Percentiles rank a stretch among this genome's conserved stretches.
Conservation (phyloP, 2,113 vertebrate genomes). For the Chaetura pelagica region DNA sequence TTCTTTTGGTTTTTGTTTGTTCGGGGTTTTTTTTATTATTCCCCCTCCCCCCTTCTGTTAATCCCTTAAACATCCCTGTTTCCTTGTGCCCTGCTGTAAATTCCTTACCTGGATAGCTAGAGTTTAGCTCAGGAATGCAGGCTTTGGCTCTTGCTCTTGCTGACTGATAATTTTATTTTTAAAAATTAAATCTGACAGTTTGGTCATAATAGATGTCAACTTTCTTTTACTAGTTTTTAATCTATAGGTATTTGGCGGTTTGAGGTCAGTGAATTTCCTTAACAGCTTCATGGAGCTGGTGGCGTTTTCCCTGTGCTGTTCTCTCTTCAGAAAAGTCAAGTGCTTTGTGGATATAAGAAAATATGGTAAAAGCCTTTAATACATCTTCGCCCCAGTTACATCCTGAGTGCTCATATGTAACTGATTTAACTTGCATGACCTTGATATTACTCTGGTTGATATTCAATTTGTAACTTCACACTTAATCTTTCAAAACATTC, state of each 20-base stretch:
- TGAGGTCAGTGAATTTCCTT: not conserved
- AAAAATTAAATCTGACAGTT: not conserved
- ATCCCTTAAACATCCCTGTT: not conserved
- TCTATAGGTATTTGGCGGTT: not conserved
- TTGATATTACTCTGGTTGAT: conserved; percentile 26
- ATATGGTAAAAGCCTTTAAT: not conserved
- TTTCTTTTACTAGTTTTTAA: not conserved
- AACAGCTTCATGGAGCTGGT: not conserved
- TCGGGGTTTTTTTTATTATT: too few species aligned
- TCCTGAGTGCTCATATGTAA: not conserved
- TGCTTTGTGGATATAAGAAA: not conserved
- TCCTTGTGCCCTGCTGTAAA: not conserved
- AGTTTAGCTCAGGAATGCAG: not conserved
- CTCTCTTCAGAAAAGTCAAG: not conserved
- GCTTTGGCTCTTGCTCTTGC: not conserved
- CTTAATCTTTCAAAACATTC: conserved; percentile 57
- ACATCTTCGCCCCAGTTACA: not conserved
- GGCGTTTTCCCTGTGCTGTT: not conserved
- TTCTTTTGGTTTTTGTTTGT: too few species aligned
- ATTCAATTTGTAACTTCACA: conserved; percentile 29
- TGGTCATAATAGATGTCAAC: not conserved
- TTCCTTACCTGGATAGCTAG: not conserved
- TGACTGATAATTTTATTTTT: not conserved
- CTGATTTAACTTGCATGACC: not conserved
- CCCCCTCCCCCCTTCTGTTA: not conserved